Percentiles rank a stretch among this genome's conserved stretches.
These are phyloP conservation scores for Neosalanx taihuensis DNA, from an alignment of 2,797 vertebrate genomes.

Conservation along the genomic window DNA sequence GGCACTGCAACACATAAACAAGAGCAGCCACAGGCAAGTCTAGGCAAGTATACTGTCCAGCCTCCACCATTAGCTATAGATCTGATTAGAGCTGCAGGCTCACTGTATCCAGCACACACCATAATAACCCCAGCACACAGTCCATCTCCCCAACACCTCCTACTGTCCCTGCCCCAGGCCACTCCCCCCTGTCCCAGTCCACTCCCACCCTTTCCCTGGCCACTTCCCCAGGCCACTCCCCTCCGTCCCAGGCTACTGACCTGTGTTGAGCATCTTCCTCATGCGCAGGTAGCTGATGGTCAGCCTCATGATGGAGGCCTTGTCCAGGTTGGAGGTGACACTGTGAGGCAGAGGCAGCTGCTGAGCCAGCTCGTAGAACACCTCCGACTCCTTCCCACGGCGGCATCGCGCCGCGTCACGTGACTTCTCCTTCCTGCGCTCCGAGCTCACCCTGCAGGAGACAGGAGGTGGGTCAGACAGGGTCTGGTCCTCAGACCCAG, in stretches of 20 bases:
- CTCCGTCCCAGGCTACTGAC: conserved; percentile 67
- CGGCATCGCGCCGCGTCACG: conserved; percentile 92
- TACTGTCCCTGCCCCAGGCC: neutral
- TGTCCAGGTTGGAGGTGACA: conserved; percentile 91
- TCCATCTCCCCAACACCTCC: neutral
- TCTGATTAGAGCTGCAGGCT: conserved; percentile 17
- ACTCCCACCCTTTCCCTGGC: too few species aligned
- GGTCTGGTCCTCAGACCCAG: neutral
- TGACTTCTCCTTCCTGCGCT: conserved; percentile 95
- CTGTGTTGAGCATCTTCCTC: conserved; percentile 85
- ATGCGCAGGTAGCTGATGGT: conserved; percentile 96
- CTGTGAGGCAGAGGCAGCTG: conserved; percentile 94
- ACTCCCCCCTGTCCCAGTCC: neutral
- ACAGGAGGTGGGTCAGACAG: conserved; percentile 23
- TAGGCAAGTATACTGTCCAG: conserved; percentile 12
- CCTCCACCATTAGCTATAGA: neutral
- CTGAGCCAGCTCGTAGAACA: conserved; percentile 93
- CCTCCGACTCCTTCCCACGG: conserved; percentile 93
- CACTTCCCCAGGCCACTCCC: neutral
- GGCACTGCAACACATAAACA: neutral
- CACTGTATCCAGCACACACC: neutral
- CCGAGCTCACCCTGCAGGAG: conserved; percentile 85
- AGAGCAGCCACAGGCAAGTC: conserved; percentile 8
- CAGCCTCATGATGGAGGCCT: conserved; percentile 97
- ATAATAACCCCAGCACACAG: too few species aligned